Evolutionary conservation across 2,113 vertebrate species (phyloP).

Genomic region (Zapus hudsonius): DNA sequence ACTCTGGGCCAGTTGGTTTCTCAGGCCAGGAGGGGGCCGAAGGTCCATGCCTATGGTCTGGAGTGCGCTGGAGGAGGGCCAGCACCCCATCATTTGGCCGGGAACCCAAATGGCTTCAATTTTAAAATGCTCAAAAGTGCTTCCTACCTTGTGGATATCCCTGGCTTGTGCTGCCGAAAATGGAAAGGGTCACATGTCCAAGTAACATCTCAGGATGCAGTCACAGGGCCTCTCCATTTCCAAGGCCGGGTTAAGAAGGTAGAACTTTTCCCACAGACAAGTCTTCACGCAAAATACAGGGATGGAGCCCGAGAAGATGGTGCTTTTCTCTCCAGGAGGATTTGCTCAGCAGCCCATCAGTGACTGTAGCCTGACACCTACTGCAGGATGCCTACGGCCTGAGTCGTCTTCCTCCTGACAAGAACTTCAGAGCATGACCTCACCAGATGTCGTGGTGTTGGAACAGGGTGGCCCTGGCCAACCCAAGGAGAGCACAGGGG

Average conservation of each 20-base stretch:
- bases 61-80: no score
- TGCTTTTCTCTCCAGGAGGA: neutral
- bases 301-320: fast-evolving
- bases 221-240: neutral
- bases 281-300: fast-evolving
- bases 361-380: neutral
- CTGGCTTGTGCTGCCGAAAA: neutral
- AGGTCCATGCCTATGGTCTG: no score
- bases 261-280: neutral
- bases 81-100: no score
- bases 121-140: neutral
- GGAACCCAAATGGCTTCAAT: no score
- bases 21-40: no score
- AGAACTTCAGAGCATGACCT: neutral
- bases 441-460: neutral
- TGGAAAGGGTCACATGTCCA: neutral
- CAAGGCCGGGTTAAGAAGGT: neutral
- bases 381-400: fast-evolving
- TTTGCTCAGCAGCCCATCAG: fast-evolving
- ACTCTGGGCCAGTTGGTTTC: no score
- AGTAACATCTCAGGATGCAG: neutral
- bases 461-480: neutral
- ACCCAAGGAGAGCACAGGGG: neutral
- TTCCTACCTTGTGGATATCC: neutral
- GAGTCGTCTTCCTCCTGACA: neutral